Evolutionary conservation across 2,888 invertebrate genomes (phyloP), one percentile per base, ranked within the genome.

Genomic region (Hydraecia micacea): DNA sequence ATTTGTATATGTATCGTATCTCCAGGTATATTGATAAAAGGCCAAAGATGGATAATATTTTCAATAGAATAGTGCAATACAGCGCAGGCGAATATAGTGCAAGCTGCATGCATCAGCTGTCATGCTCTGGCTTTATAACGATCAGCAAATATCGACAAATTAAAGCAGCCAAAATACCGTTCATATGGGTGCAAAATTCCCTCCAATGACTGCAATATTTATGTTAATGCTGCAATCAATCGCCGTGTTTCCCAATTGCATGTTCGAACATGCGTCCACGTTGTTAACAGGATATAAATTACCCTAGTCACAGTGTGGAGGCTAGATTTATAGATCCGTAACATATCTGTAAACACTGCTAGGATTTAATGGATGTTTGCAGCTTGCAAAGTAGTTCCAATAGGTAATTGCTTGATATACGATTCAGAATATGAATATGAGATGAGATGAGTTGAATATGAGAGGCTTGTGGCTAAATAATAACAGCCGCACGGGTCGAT

Each of bases 211-310:
- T 69, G 63, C 70, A 75, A 68, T 52, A 60, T 84, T 65, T 55
- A 62, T 72, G 71, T 28, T 66, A 73, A 83, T 72, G 7, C 42
- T 65, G 84, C 73, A 84, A 86, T 75, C 72, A 75, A 84, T 78
- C 63, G 71, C 60, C 32, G 46, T 69, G 74, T 63, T 73, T 60
- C 49, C 62, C 11, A 84, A 84, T 84, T 79, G 52, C 71, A 75
- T 71, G 73, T 71, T 36, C 55, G 15, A 69, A 79, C 69, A 58
- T 52, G 58, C 58, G 74, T 72, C 28, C 71, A 73, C 36, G 62
- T 55, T 72, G 77, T 73, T 82, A 83, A 81, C 86, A 75, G 75
- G 72, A 42, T 72, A 63, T 75, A 73, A 70, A 80, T 76, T 74
- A 68, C 46, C 25, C 32, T 70, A 63, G 79, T 65, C 36, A 75